These are phyloP conservation scores for Parthenolecanium corni DNA, from an alignment of 2,888 invertebrate genomes.

Conservation along the genomic window DNA sequence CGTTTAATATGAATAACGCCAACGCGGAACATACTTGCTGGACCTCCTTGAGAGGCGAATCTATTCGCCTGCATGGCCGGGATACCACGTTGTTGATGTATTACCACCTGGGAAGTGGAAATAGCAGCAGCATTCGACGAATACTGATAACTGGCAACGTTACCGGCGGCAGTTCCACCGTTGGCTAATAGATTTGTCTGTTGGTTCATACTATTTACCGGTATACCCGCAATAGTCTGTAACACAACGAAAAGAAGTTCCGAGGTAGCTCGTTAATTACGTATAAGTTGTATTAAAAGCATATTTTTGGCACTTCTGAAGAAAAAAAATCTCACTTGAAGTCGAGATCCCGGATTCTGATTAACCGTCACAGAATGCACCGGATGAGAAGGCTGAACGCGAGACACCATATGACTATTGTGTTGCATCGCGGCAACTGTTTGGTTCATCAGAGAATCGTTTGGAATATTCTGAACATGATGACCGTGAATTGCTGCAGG, in stretches of 20 bases:
- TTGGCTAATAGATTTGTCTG: constrained; percentile 10
- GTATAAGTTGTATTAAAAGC: no score
- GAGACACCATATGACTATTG: constrained; percentile 37
- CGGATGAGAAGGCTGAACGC: constrained; percentile 41
- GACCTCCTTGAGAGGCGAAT: constrained; percentile 1
- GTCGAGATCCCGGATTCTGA: constrained; percentile 38
- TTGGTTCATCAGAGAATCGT: constrained; percentile 59
- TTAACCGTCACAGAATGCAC: constrained; percentile 39
- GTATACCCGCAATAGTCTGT: constrained; percentile 18
- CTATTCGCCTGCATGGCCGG: neutral
- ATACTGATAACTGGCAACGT: constrained; percentile 18
- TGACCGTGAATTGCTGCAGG: constrained; percentile 20
- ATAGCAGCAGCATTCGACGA: constrained; percentile 3
- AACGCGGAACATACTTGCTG: constrained; percentile 11
- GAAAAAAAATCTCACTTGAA: constrained; percentile 39
- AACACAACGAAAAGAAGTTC: neutral
- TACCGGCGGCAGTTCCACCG: constrained; percentile 9
- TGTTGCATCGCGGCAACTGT: constrained; percentile 40
- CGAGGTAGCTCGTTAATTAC: neutral
- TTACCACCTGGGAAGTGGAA: constrained; percentile 3
- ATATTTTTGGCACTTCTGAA: no score
- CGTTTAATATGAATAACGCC: no score
- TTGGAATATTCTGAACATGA: constrained; percentile 52
- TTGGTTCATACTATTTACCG: constrained; percentile 15
- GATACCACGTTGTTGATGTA: constrained; percentile 15